These are phyloP conservation scores for Neosilurus hyrtlii DNA, from an alignment of 2,797 vertebrate species.

Conservation along the genomic window DNA sequence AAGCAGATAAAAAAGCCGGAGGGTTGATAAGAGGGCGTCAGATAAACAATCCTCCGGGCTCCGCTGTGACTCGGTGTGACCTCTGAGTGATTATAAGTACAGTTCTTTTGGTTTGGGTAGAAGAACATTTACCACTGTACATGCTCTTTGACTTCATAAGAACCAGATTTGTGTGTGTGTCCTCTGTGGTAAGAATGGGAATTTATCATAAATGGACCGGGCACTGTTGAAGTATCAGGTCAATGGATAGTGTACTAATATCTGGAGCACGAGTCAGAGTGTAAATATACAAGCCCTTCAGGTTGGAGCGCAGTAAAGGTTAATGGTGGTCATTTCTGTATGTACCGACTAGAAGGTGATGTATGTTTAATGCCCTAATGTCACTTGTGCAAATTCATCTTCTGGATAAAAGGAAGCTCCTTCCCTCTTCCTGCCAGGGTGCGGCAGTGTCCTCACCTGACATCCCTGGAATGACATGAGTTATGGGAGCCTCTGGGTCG, in stretches of 20 bases:
- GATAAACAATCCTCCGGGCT: slow-evolving; percentile 49
- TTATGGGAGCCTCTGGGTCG: slow-evolving; percentile 42
- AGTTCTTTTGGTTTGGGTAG: slow-evolving; percentile 49
- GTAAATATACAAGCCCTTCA: slow-evolving; percentile 31
- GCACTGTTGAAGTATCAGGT: slow-evolving; percentile 26
- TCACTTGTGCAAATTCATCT: slow-evolving; percentile 31
- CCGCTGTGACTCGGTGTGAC: slow-evolving; percentile 23
- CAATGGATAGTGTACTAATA: slow-evolving; percentile 27
- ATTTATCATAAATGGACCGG: slow-evolving; percentile 26
- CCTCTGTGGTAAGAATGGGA: slow-evolving; percentile 28
- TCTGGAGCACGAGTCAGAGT: slow-evolving; percentile 29
- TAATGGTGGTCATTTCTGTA: slow-evolving; percentile 50
- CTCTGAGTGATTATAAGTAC: slow-evolving; percentile 51
- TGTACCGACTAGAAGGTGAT: slow-evolving; percentile 42
- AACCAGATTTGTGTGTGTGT: slow-evolving; percentile 4
- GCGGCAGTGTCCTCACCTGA: slow-evolving; percentile 38
- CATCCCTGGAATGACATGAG: slow-evolving; percentile 50
- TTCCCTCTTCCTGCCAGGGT: slow-evolving; percentile 34
- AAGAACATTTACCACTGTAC: slow-evolving; percentile 43
- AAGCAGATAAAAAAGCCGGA: slow-evolving; percentile 57
- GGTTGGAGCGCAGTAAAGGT: slow-evolving; percentile 39
- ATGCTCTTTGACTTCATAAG: slow-evolving; percentile 49
- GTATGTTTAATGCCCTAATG: slow-evolving; percentile 38
- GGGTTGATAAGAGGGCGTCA: slow-evolving; percentile 51
- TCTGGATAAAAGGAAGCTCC: slow-evolving; percentile 38